Evolutionary conservation across 2,113 vertebrate species (phyloP).

Genomic region (Paramisgurnus dabryanus): DNA sequence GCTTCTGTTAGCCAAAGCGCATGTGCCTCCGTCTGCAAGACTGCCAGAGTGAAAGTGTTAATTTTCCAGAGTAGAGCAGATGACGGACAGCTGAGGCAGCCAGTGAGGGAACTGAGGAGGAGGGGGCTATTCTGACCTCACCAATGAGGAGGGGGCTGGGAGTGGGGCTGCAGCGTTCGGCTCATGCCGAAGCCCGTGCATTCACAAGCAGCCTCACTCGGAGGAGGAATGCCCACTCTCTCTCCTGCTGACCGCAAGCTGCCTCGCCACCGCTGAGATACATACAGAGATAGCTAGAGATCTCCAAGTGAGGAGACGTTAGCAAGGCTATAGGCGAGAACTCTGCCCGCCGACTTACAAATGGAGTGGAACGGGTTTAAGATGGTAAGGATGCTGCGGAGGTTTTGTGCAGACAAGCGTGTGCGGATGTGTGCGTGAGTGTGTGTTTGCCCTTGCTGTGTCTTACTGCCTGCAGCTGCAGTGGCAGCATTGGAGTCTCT

Average conservation of each 20-base stretch:
- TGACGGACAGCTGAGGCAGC: conserved; percentile 87
- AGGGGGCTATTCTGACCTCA: conserved; percentile 96
- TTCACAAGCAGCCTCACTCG: conserved; percentile 94
- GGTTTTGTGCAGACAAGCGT: conserved; percentile 50
- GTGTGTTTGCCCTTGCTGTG: conserved; percentile 48
- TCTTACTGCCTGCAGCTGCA: conserved; percentile 53
- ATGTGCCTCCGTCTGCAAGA: conserved; percentile 70
- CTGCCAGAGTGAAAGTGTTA: conserved; percentile 76
- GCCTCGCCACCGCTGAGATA: conserved; percentile 82
- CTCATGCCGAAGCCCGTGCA: conserved; percentile 90
- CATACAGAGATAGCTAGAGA: conserved; percentile 73
- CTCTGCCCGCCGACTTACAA: conserved; percentile 89
- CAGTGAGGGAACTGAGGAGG: conserved; percentile 85
- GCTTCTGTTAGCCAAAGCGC: conserved; percentile 72
- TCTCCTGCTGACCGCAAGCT: conserved; percentile 87
- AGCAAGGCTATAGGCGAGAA: conserved; percentile 55
- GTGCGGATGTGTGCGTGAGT: conserved; percentile 28
- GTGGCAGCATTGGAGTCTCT: conserved; percentile 56
- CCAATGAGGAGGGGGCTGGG: conserved; percentile 94
- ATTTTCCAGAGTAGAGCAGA: conserved; percentile 67
- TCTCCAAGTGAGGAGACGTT: conserved; percentile 63
- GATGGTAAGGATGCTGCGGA: conserved; percentile 91
- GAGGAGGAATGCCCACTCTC: conserved; percentile 96
- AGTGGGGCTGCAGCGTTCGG: conserved; percentile 79
- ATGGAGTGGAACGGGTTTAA: conserved; percentile 99